Evolutionary conservation across 1,140 invertebrate species (phyloP).

Genomic region (Drosophila nasuta): DNA sequence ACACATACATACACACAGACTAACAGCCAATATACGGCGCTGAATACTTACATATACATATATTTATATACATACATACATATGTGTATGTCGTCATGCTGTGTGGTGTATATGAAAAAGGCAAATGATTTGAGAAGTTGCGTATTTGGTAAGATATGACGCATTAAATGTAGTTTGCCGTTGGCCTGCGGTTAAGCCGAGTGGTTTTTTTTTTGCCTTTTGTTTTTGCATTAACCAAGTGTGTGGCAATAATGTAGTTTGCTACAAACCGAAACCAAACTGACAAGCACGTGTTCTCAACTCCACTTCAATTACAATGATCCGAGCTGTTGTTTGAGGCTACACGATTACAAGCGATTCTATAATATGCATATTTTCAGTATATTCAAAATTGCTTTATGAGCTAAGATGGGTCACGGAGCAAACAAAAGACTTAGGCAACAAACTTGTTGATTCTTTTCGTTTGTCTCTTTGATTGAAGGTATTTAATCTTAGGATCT

Average conservation of each 20-base stretch:
- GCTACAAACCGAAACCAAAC: constrained; percentile 19
- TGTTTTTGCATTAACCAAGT: constrained; percentile 14
- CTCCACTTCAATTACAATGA: constrained; percentile 55
- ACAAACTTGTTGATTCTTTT: constrained; percentile 69
- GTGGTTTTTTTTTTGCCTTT: constrained; percentile 6
- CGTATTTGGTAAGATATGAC: constrained; percentile 52
- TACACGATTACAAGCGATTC: constrained; percentile 9
- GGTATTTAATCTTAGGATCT: constrained; percentile 43
- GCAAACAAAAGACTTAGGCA: constrained; percentile 74
- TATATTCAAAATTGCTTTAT: constrained; percentile 65
- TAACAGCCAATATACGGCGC: no score
- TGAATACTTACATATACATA: constrained; percentile 23
- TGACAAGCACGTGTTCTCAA: constrained; percentile 65
- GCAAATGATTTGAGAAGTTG: constrained; percentile 36
- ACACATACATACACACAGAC: constrained; percentile 39
- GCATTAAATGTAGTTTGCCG: constrained; percentile 43
- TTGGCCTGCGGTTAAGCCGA: constrained; percentile 44
- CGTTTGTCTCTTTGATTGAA: constrained; percentile 58
- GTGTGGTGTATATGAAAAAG: constrained; percentile 36
- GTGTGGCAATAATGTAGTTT: not conserved
- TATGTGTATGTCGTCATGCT: constrained; percentile 68
- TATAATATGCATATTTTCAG: constrained; percentile 3
- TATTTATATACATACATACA: constrained; percentile 17
- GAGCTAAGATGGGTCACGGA: constrained; percentile 50
- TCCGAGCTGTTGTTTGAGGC: not conserved